Evolutionary conservation across 1,140 invertebrate species (phyloP).

Genomic region (Drosophila mayri): DNA sequence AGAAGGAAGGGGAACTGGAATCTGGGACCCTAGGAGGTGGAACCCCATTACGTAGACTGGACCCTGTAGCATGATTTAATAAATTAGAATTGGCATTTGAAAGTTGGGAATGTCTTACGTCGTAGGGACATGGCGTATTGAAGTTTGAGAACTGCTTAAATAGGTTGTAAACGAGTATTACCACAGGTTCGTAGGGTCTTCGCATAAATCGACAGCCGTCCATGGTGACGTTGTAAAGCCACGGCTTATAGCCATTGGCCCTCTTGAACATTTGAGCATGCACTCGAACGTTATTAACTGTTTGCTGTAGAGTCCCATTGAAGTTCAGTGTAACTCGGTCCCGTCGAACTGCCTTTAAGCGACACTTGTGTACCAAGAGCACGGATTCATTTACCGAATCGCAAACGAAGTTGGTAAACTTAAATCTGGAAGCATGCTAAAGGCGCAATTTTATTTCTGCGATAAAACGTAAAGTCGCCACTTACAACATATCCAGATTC

Average conservation of each 20-base stretch:
- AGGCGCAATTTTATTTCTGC: not conserved
- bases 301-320: not conserved
- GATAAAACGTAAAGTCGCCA: not conserved
- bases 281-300: not conserved
- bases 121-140: not conserved
- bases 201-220: slow-evolving; percentile 1
- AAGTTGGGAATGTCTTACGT: not conserved
- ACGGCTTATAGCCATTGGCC: slow-evolving; percentile 4
- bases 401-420: slow-evolving; percentile 1
- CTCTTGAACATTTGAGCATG: slow-evolving; percentile 3
- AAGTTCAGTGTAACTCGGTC: not conserved
- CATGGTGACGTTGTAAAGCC: not conserved
- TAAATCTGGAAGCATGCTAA: not conserved
- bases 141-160: not conserved
- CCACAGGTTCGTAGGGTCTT: not conserved
- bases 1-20: slow-evolving; percentile 16
- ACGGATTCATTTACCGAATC: not conserved
- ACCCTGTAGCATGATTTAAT: slow-evolving; percentile 5
- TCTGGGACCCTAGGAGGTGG: slow-evolving; percentile 2
- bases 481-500: not conserved
- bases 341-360: not conserved
- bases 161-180: not conserved
- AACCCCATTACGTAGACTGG: slow-evolving; percentile 12
- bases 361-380: not conserved
- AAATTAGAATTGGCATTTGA: not conserved